Conservation (phyloP, 2,888 invertebrate species). For the Malthinus seriepunctatus region DNA sequence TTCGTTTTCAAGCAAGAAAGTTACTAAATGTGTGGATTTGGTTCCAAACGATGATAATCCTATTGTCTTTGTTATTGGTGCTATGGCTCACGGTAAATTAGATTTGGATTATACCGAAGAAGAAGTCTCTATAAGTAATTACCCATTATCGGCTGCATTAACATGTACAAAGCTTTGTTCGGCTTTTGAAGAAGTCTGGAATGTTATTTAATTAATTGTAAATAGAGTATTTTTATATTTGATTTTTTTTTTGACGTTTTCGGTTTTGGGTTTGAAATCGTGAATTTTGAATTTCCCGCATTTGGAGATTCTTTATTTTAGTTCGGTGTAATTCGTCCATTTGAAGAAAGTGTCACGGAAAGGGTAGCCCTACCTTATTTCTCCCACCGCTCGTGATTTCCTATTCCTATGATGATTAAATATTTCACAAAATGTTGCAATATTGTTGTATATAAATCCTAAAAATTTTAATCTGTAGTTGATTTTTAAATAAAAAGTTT, state of each 20-base stretch:
- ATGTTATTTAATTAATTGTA: constrained; percentile 59
- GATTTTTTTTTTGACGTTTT: too few species aligned
- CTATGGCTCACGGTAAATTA: constrained; percentile 97
- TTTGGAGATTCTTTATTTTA: not conserved
- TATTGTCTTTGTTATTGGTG: constrained; percentile 89
- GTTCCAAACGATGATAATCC: constrained; percentile 81
- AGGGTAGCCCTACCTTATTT: constrained; percentile 10
- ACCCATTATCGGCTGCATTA: constrained; percentile 94
- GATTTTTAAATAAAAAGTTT: too few species aligned
- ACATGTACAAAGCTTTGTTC: constrained; percentile 94
- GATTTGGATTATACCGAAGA: constrained; percentile 88
- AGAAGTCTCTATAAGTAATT: constrained; percentile 89
- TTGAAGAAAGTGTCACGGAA: not conserved
- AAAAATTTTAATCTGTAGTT: too few species aligned
- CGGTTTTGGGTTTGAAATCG: too few species aligned
- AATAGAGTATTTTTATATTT: not conserved
- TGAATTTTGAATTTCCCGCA: too few species aligned
- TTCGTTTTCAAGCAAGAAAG: constrained; percentile 82
- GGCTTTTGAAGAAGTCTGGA: constrained; percentile 95
- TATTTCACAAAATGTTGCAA: constrained; percentile 17
- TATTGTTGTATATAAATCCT: not conserved
- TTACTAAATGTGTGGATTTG: constrained; percentile 71
- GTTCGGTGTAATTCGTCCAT: not conserved
- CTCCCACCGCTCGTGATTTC: constrained; percentile 10
- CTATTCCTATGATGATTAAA: constrained; percentile 14